Evolutionary conservation across 2,888 invertebrate species (phyloP).

Genomic region (Dexiosoma caninum): DNA sequence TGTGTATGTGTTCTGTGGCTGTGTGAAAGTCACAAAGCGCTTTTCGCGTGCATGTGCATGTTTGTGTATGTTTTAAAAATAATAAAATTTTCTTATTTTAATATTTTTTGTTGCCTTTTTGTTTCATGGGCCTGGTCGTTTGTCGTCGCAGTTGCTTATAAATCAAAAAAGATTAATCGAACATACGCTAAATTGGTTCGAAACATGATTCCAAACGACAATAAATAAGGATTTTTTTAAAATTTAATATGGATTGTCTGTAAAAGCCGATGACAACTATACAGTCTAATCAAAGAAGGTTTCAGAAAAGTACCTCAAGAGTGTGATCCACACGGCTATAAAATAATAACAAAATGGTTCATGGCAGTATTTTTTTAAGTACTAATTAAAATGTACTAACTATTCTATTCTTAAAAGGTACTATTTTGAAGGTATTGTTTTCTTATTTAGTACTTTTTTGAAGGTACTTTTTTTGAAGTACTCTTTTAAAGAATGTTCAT

Average conservation of each 20-base stretch:
- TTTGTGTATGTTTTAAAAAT: neutral
- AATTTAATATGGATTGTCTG: neutral
- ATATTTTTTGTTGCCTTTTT: neutral
- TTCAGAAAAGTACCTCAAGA: neutral
- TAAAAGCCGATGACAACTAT: neutral
- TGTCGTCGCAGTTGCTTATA: constrained; percentile 51
- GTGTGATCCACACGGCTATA: too few relatives aligned
- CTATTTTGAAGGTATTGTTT: too few relatives aligned
- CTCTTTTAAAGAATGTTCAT: too few relatives aligned
- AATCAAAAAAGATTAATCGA: constrained; percentile 63
- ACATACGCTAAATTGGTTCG: constrained; percentile 57
- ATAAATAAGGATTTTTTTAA: constrained; percentile 43
- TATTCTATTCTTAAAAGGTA: too few relatives aligned
- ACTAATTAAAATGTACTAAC: too few relatives aligned
- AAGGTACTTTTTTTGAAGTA: too few relatives aligned
- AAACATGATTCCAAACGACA: constrained; percentile 50
- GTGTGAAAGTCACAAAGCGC: neutral
- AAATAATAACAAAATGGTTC: too few relatives aligned
- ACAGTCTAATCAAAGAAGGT: neutral
- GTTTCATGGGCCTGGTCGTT: constrained; percentile 39
- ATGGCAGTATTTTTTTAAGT: too few relatives aligned
- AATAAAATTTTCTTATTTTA: neutral
- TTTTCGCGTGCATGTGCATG: neutral
- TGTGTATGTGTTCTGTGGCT: neutral
- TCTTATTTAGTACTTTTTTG: too few relatives aligned